phyloP scores from a whole-genome alignment of 92 coral and sea anemone species.

The Umimayanthus chanpuru region DNA sequence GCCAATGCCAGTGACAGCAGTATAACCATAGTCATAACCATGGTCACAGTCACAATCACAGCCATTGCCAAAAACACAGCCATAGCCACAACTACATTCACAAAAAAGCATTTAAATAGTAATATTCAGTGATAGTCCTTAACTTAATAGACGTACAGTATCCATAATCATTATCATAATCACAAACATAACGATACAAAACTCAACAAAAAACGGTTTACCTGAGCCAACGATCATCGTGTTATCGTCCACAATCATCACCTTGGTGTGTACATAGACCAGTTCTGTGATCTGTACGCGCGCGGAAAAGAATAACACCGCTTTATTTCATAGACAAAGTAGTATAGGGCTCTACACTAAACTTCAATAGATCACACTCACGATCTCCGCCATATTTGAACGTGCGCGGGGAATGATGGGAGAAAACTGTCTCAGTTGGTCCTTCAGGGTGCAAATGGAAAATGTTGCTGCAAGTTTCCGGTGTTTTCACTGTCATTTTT shows the following conservation, averaged over 20 bases:
- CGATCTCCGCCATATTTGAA: not conserved
- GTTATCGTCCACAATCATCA: conserved; percentile 93
- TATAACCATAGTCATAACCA: not conserved
- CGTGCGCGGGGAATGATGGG: too few relatives aligned
- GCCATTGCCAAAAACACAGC: not conserved
- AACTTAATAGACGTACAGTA: too few relatives aligned
- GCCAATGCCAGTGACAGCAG: too few relatives aligned
- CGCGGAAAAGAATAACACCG: conserved; percentile 32
- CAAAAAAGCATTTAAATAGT: not conserved
- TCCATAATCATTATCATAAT: not conserved
- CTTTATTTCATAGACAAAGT: conserved; percentile 74
- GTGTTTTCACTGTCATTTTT: too few relatives aligned
- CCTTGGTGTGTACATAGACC: conserved; percentile 92
- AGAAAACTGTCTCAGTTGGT: too few relatives aligned
- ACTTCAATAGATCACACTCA: conserved; percentile 38
- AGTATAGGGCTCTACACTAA: too few relatives aligned
- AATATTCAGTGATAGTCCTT: too few relatives aligned
- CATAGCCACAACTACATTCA: not conserved
- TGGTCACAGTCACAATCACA: not conserved
- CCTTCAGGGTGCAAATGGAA: too few relatives aligned
- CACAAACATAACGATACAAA: not conserved
- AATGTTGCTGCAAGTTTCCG: too few relatives aligned
- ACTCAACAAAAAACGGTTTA: not conserved
- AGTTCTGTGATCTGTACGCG: conserved; percentile 82
- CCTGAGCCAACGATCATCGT: conserved; percentile 93